phyloP scores from a whole-genome alignment of 2,113 vertebrate genomes.

The Takifugu flavidus region DNA sequence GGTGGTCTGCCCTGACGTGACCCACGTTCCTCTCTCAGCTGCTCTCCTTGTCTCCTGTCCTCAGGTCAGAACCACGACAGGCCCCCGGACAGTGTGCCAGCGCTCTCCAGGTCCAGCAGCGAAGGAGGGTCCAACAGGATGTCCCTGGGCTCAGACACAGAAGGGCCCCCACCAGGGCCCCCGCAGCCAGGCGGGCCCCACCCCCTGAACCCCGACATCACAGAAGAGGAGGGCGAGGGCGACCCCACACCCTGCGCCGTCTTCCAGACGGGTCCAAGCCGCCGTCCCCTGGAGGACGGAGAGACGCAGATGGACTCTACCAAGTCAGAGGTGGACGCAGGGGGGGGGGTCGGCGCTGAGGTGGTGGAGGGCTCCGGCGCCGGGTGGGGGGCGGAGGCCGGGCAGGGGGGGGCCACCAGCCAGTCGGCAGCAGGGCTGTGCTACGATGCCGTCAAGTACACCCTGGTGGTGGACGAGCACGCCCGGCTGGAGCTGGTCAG shows the following conservation, averaged over 20 bases:
- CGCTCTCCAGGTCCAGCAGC: constrained; percentile 81
- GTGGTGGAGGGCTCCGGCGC: constrained; percentile 1
- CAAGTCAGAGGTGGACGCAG: constrained; percentile 7
- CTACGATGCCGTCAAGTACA: constrained; percentile 92
- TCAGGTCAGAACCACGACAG: constrained; percentile 72
- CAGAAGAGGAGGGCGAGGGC: constrained; percentile 85
- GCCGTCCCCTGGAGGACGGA: constrained; percentile 21
- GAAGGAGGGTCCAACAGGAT: constrained; percentile 85
- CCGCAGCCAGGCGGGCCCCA: constrained; percentile 70
- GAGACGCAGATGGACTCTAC: constrained; percentile 6
- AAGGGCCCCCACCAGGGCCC: constrained; percentile 71
- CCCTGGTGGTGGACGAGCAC: constrained; percentile 91
- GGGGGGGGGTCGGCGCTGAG: background rate
- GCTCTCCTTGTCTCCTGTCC: constrained; percentile 5
- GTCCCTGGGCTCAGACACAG: constrained; percentile 93
- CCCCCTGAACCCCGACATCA: constrained; percentile 87
- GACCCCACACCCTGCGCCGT: constrained; percentile 29
- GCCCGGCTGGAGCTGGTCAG: constrained; percentile 90
- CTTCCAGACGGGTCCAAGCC: constrained; percentile 28
- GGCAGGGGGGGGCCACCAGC: constrained; percentile 12
- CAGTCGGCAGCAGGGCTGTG: constrained; percentile 63
- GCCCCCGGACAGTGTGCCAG: constrained; percentile 75
- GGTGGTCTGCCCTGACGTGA: too few relatives aligned
- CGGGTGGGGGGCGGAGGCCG: background rate
- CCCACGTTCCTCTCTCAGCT: background rate